Evolutionary conservation across 2,113 vertebrate species (phyloP).

Genomic region (Bombycilla garrulus): DNA sequence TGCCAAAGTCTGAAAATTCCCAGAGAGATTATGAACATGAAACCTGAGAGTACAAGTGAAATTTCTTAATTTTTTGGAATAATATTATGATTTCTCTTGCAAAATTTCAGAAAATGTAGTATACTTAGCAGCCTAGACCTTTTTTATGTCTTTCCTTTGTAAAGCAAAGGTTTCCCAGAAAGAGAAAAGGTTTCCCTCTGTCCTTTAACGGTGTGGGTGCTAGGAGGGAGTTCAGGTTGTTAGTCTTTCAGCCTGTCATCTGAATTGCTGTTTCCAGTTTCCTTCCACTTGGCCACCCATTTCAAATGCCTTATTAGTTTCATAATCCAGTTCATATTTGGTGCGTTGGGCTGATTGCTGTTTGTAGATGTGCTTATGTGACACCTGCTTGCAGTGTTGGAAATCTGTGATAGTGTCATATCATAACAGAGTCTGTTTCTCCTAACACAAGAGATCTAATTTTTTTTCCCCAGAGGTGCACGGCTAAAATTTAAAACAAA

Average conservation of each 20-base stretch:
- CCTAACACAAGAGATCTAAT: not conserved
- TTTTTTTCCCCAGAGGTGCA: not conserved
- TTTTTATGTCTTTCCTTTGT: not conserved
- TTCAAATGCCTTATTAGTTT: not conserved
- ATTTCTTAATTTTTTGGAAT: not conserved
- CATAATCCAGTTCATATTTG: not conserved
- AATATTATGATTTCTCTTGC: not conserved
- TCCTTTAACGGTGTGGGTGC: not conserved
- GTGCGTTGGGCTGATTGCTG: accelerated
- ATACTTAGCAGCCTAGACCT: not conserved
- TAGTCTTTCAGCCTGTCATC: not conserved
- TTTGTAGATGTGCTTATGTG: not conserved
- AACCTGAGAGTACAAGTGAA: not conserved
- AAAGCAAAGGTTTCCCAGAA: not conserved
- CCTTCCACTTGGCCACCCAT: not conserved
- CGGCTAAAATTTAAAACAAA: not conserved
- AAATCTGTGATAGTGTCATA: not conserved
- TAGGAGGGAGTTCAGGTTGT: not conserved
- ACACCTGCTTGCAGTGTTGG: not conserved
- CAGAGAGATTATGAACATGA: not conserved
- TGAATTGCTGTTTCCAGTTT: not conserved
- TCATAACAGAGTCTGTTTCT: not conserved
- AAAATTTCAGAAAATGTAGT: not conserved
- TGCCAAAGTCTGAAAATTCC: not conserved
- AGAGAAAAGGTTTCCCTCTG: not conserved